A percentile compares a stretch with the other conserved stretches of the same genome.
Evolutionary conservation across 2,888 invertebrate genomes (phyloP).

Genomic region (Orgyia antiqua): DNA sequence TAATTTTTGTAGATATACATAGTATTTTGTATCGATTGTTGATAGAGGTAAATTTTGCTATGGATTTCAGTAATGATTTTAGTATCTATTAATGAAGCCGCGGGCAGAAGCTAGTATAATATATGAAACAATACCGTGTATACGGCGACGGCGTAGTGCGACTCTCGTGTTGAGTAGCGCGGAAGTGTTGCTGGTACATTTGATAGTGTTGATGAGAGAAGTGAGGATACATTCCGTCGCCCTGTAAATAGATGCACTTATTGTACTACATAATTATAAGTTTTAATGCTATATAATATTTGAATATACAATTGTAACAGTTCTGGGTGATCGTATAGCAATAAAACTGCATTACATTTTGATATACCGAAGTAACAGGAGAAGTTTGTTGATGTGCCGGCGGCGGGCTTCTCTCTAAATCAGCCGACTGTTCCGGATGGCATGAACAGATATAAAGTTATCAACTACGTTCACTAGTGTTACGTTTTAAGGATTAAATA

Average conservation of each 20-base stretch:
- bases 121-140: constrained; percentile 28
- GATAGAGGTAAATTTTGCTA: too few species aligned
- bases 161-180: constrained; percentile 67
- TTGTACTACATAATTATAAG: too few species aligned
- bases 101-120: too few species aligned
- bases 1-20: too few species aligned
- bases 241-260: constrained; percentile 48
- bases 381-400: constrained; percentile 90
- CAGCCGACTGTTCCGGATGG: constrained; percentile 79
- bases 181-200: constrained; percentile 73
- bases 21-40: too few species aligned
- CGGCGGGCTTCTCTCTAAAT: constrained; percentile 85
- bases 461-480: constrained; percentile 13
- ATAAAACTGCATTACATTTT: constrained; percentile 41
- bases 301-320: too few species aligned
- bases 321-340: too few species aligned
- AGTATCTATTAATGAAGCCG: too few species aligned
- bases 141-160: constrained; percentile 63
- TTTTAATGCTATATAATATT: too few species aligned
- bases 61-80: too few species aligned
- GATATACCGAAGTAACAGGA: constrained; percentile 83
- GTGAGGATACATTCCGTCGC: constrained; percentile 71
- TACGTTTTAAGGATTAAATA: constrained; percentile 6
- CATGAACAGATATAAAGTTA: constrained; percentile 51
- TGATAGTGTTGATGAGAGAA: constrained; percentile 74